Percentiles rank a stretch among this genome's conserved stretches.
These are phyloP conservation scores for Argyrosomus japonicus DNA, from an alignment of 2,113 vertebrate genomes.

Conservation along the genomic window DNA sequence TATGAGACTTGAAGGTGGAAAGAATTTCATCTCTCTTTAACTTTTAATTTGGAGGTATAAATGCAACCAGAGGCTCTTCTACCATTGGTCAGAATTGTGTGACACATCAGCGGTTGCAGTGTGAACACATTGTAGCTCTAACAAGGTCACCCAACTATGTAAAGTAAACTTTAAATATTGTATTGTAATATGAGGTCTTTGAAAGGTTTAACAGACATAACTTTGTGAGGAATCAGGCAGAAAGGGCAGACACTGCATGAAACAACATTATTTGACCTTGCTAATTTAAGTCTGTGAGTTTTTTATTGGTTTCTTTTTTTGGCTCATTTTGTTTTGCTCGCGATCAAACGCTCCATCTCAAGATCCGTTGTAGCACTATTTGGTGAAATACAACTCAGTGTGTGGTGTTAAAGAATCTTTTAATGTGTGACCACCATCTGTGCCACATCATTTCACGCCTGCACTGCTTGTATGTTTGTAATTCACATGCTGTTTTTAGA, in stretches of 20 bases:
- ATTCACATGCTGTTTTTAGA: slow-evolving; percentile 38
- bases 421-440: slow-evolving; percentile 27
- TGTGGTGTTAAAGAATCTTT: slow-evolving; percentile 10
- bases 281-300: no score
- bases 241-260: slow-evolving; percentile 18
- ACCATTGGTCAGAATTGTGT: no score
- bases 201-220: not conserved
- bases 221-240: not conserved
- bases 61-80: no score
- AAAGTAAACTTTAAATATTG: not conserved
- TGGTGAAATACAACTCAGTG: not conserved
- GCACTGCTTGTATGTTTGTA: not conserved
- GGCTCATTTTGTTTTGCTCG: no score
- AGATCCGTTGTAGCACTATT: not conserved
- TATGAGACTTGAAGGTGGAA: not conserved
- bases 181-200: not conserved
- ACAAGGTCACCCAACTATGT: not conserved
- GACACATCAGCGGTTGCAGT: no score
- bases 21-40: not conserved
- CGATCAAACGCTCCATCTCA: not conserved
- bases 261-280: slow-evolving; percentile 31
- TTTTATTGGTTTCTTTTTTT: not conserved
- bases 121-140: no score
- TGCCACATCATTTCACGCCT: slow-evolving; percentile 22
- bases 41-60: not conserved